Conservation (phyloP, 2,113 vertebrate species). For the Hiodon alosoides region DNA sequence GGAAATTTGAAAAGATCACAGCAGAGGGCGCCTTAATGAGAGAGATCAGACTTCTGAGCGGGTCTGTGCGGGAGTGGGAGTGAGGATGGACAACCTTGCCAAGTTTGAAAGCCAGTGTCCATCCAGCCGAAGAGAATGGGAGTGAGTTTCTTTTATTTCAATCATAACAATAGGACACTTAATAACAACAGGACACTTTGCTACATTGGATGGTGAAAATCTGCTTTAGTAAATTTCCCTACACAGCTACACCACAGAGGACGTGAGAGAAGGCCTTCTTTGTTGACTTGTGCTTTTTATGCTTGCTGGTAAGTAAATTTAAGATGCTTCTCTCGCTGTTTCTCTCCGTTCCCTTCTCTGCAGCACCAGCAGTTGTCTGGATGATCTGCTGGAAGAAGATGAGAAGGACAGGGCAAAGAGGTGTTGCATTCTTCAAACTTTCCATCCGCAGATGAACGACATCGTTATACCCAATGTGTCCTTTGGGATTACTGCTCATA, state of each 20-base stretch:
- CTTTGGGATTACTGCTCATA: neutral
- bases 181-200: neutral
- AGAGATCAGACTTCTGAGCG: conserved; percentile 50
- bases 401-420: conserved; percentile 91
- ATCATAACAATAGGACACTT: neutral
- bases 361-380: conserved; percentile 76
- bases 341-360: conserved; percentile 28
- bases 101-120: conserved; percentile 66
- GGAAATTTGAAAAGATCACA: conserved; percentile 34
- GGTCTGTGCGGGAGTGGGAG: conserved; percentile 62
- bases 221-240: neutral
- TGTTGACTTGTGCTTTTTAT: neutral
- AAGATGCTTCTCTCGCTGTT: no score
- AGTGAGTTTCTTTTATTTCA: conserved; percentile 52
- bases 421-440: conserved; percentile 47
- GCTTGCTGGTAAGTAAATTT: neutral
- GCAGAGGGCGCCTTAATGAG: conserved; percentile 53
- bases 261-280: no score
- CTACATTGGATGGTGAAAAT: no score
- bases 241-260: neutral
- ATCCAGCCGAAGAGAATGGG: conserved; percentile 63
- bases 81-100: conserved; percentile 69
- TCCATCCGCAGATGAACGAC: neutral
- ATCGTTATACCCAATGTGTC: neutral
- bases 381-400: conserved; percentile 87